Evolutionary conservation across 2,888 invertebrate genomes (phyloP).

Genomic region (Sarcophaga subvicina): DNA sequence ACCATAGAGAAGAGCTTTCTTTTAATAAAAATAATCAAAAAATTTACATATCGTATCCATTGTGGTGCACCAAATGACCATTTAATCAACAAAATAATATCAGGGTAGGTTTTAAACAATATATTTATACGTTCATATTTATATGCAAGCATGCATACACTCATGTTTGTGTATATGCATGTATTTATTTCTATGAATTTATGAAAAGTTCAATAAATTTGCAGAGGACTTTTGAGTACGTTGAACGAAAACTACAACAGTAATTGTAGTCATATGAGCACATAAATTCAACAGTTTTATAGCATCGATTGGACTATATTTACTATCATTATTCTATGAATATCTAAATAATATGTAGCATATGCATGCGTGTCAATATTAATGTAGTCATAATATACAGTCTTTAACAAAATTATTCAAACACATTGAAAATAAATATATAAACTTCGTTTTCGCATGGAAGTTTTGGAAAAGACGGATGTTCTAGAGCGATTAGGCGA

Average conservation of each 20-base stretch:
- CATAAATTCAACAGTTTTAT: background rate
- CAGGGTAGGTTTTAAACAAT: background rate
- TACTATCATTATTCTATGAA: background rate
- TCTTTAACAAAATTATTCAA: background rate
- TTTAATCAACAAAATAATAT: background rate
- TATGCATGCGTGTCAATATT: background rate
- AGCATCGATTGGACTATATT: background rate
- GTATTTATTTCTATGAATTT: background rate
- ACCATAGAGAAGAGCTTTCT: background rate
- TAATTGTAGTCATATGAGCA: background rate
- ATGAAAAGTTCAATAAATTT: background rate
- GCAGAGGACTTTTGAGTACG: background rate
- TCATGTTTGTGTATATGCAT: background rate
- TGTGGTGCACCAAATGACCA: background rate
- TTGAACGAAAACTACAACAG: background rate
- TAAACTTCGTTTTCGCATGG: too few relatives aligned
- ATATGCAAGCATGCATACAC: background rate
- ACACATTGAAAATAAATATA: background rate
- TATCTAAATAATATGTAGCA: background rate
- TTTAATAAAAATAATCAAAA: background rate
- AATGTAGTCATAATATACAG: background rate
- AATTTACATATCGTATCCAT: slow-evolving; percentile 20
- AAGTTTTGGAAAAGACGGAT: background rate
- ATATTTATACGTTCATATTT: background rate
- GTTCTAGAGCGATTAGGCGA: too few relatives aligned